Evolutionary conservation across 2,797 vertebrate species (phyloP), one percentile per base, ranked within the genome.

Genomic region (Hypotaenidia philippensis): DNA sequence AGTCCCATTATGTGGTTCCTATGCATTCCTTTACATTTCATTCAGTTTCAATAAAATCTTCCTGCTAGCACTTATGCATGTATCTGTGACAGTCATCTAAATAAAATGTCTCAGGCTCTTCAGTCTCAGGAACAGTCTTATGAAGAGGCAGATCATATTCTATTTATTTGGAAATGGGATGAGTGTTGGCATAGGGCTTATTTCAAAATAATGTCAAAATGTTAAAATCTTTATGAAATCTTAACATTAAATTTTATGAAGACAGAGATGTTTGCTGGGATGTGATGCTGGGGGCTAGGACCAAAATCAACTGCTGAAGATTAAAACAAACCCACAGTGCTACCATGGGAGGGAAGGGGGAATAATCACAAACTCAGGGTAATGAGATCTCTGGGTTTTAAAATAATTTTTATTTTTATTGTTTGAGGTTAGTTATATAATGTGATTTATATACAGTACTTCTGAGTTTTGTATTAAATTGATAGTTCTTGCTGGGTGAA

Each of bases 121-220:
- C 66, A 88, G 72, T 83, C 70, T 60, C 49, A 88, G 87, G 45
- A 92, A 87, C 27, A 83, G 82, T 38, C 68, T 91, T 87, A 95
- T 76, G 91, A 95, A 96, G 57, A 80, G 63, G 56, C 27, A 84
- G 82, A 49, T 93, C 60, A 63, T 85, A 59, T 61, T 90, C 88
- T 83, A 11, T 88, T 91, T 95, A 84, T 94, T 90, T 94, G 86
- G 68, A 93, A 96, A 96, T 50, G 32, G 90, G 72, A 96, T 94
- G 60, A 78, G 41, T 74, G 89, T 91, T 94, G 96, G 91, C 50
- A 25, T 88, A 90, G 59, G 83, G 57, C 74, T 96, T 94, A 83
- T 96, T 98, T 96, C 71, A 96, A 96, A 96, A 96, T 97, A 95
- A 97, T 95, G 90, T 96, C 90, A 90, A 90, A 96, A 94, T 96